Conservation (phyloP, 2,113 vertebrate genomes). For the Heterotilapia buettikoferi region DNA sequence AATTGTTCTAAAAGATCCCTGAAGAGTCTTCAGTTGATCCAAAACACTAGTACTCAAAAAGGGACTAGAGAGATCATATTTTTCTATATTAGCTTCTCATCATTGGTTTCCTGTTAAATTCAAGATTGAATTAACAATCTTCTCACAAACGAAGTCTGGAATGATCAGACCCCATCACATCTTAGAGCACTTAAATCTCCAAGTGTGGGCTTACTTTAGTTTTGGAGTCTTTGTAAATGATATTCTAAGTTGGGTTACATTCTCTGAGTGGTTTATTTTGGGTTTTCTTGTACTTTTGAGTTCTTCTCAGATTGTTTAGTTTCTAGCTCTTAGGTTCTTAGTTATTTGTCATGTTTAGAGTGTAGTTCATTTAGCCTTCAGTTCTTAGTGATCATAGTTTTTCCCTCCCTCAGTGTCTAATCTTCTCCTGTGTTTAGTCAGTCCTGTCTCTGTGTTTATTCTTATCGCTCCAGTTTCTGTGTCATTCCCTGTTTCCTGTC, state of each 20-base stretch:
- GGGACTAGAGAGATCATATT: accelerated
- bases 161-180: background rate
- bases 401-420: background rate
- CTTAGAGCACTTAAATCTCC: background rate
- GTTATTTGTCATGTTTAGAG: background rate
- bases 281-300: background rate
- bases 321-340: background rate
- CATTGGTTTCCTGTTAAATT: background rate
- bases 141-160: accelerated
- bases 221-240: background rate
- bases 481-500: background rate
- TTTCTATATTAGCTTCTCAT: background rate
- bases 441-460: background rate
- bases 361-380: background rate
- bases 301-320: background rate
- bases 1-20: background rate
- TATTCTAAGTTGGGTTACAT: background rate
- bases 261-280: accelerated
- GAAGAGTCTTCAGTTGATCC: background rate
- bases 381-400: background rate
- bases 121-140: accelerated
- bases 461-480: background rate
- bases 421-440: background rate
- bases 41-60: background rate
- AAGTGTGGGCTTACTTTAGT: background rate